Base-by-base conservation (phyloP, 1,140 invertebrate species). In the Pogonognathellus flavescens region DNA sequence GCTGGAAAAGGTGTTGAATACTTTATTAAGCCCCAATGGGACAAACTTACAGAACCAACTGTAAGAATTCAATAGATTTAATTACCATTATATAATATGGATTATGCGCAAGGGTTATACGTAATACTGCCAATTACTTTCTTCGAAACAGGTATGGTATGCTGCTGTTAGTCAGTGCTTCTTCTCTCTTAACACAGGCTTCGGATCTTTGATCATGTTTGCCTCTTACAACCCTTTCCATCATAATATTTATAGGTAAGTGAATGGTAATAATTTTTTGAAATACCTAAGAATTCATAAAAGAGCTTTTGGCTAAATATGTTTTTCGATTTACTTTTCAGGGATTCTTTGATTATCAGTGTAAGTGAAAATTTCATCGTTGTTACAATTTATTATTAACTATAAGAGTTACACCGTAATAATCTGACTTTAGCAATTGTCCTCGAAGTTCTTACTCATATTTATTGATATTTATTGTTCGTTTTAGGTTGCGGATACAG, bases 111-210 rank as follows among this genome's bases (percentile, higher is more conserved):
- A n/a, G n/a, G n/a, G n/a, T n/a, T n/a, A n/a, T n/a, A n/a, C n/a
- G n/a, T n/a, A n/a, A n/a, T n/a, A n/a, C n/a, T n/a, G n/a, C n/a
- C n/a, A n/a, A n/a, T n/a, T n/a, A n/a, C n/a, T n/a, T n/a, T n/a
- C n/a, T n/a, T n/a, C n/a, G n/a, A n/a, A n/a, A n/a, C 10, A 90
- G 90, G 90, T 95, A 0, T 97, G 96, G 96, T 96, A 96, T 88
- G 85, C 85, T 2, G 88, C 88, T n/a, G 86, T 87, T 1, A 90
- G 90, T n/a, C 92, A 93, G 84, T 91, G 92, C 89, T 92, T 92
- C 88, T 92, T 91, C 86, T 92, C 91, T 0, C 87, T 93, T 7
- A 89, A 89, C 10, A 94, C 96, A n/a, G 94, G 94, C 25, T 93
- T 95, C 82, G 95, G 96, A 31, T 92, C 94, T 0, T 93, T 96